Conservation (phyloP, 2,797 vertebrate genomes). For the Ceryle rudis region DNA sequence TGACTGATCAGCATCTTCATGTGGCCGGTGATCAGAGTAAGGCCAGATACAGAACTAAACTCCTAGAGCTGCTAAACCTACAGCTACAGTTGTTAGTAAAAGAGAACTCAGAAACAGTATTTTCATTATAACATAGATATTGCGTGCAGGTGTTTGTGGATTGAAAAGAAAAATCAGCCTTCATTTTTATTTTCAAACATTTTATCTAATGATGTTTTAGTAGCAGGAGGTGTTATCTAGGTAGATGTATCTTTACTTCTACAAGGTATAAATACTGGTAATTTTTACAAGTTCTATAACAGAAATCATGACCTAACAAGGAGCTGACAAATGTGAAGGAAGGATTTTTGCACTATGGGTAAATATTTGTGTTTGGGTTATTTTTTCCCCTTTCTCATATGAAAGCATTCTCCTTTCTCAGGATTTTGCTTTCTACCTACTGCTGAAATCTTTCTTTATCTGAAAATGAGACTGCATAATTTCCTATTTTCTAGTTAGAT, state of each 20-base stretch:
- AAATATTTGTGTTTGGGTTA: background rate
- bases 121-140: background rate
- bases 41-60: background rate
- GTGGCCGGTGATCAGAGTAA: background rate
- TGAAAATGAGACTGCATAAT: background rate
- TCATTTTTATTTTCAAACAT: background rate
- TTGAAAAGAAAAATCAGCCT: background rate
- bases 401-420: background rate
- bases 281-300: background rate
- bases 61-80: background rate
- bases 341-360: background rate
- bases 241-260: background rate
- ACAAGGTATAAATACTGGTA: background rate
- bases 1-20: background rate
- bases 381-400: background rate
- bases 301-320: background rate
- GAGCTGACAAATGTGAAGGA: background rate
- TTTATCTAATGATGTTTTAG: background rate
- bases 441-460: background rate
- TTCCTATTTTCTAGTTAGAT: background rate
- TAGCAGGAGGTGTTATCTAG: background rate
- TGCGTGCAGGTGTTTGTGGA: background rate
- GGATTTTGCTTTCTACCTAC: background rate
- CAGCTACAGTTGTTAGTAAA: background rate
- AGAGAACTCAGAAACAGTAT: background rate